Percentiles rank a stretch among this genome's conserved stretches.
These are phyloP conservation scores for Lepisosteus oculatus DNA, from an alignment of 2,113 vertebrate species.

Conservation along the genomic window DNA sequence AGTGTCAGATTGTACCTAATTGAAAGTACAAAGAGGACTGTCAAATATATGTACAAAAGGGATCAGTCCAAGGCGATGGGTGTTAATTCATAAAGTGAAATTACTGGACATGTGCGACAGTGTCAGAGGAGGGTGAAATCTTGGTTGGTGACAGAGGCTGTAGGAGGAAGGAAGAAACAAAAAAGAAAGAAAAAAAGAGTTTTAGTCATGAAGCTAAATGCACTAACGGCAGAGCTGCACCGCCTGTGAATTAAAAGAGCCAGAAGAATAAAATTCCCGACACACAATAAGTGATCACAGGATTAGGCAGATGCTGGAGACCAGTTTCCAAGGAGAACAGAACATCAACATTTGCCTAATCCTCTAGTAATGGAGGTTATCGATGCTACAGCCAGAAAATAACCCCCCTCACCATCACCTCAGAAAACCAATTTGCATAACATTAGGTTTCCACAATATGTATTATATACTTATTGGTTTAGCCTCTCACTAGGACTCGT, in stretches of 20 bases:
- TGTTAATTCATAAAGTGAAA: too few species aligned
- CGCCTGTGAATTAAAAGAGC: slow-evolving; percentile 14
- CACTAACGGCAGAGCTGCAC: slow-evolving; percentile 8
- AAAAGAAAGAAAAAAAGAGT: not conserved
- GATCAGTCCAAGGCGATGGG: too few species aligned
- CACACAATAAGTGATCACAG: slow-evolving; percentile 57
- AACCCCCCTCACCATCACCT: slow-evolving; percentile 50
- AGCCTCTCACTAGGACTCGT: slow-evolving; percentile 43
- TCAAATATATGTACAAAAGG: too few species aligned
- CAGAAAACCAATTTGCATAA: slow-evolving; percentile 69
- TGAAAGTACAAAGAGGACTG: too few species aligned
- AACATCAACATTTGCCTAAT: slow-evolving; percentile 77
- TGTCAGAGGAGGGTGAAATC: too few species aligned
- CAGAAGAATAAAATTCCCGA: slow-evolving; percentile 26
- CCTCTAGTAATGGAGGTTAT: slow-evolving; percentile 75
- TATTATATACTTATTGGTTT: slow-evolving; percentile 74
- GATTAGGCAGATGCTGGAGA: slow-evolving; percentile 60
- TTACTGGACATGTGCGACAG: too few species aligned
- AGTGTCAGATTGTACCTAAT: too few species aligned
- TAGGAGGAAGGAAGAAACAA: slow-evolving; percentile 8
- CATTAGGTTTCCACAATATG: slow-evolving; percentile 73
- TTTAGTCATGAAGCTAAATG: slow-evolving; percentile 1
- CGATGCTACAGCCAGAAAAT: slow-evolving; percentile 68
- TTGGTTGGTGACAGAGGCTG: not conserved
- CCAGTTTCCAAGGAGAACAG: slow-evolving; percentile 69